Base-by-base conservation (phyloP, 2,113 vertebrate species). In the Indri indri region DNA sequence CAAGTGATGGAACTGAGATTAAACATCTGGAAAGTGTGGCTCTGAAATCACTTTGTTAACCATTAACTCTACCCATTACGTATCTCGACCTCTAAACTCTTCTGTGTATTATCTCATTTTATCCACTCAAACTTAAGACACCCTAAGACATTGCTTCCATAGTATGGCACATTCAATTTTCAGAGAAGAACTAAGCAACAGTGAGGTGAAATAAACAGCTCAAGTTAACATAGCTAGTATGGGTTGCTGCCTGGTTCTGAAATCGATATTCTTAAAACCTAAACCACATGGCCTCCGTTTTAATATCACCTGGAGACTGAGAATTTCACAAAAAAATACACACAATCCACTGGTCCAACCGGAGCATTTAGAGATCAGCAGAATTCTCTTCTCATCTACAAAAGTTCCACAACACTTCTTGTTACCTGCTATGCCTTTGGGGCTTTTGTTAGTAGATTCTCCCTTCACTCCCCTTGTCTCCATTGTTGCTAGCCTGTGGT, bases 401-500 rank as follows among this genome's bases (percentile, higher is more conserved):
- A 7, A 42, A 54, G 17, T 52, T 5, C 30, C 10, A 3, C 30
- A 18, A 12, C 17, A 6, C 5, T 45, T 11, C 4, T 50, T 47
- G 47, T 71, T 66, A 7, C 12, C n/a, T 81, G 47, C 12, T 37
- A 12, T 34, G 17, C 4, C 25, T 27, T 40, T 25, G 30, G 11
- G 16, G n/a, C 45, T 93, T 85, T 23, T 34, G 3, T 54, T 22
- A 25, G 27, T 68, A 32, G 47, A 13, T 23, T 77, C 23, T 42
- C 8, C 34, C 34, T 61, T 76, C 47, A 32, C 3, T 4, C 1
- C 3, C 9, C 9, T 34, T 42, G n/a, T 42, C 68, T 45, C 23
- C 8, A 3, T 30, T 47, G 11, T 45, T 0, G 0, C 1, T 47
- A n/a, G n/a, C 13, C 45, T 81, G 11, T 18, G 50, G 14, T 16